Evolutionary conservation across 2,797 vertebrate genomes (phyloP), one percentile per base, ranked within the genome.

Genomic region (Valencia hispanica): DNA sequence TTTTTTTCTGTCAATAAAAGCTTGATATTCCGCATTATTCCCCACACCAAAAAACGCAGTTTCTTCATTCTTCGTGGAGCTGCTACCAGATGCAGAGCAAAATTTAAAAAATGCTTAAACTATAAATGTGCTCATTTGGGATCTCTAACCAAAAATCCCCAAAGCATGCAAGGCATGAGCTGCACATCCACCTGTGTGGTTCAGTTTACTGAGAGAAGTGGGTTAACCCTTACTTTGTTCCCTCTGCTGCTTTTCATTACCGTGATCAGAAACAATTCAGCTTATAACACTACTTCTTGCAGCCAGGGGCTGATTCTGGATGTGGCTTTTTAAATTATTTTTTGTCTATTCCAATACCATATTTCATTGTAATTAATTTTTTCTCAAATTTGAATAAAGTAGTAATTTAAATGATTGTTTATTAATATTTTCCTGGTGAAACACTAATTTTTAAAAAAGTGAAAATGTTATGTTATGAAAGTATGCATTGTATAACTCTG

Each of bases 1-100:
- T 12, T n/a, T 81, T 22, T 65, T 74, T n/a, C n/a, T 72, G 41
- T 75, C 70, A 61, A 84, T 83, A 45, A 82, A 55, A 27, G 77
- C 70, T 68, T 75, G 59, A 78, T n/a, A n/a, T 53, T 51, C 20
- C n/a, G 2, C 43, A 22, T 74, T 55, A 18, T 27, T 14, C 7
- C 55, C 10, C n/a, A 63, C 45, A 4, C 25, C 51, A 25, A 39
- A n/a, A 51, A 36, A 22, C 36, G 63, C 30, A 65, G 51, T 79
- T 80, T 77, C 68, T 61, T 74, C 4, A 7, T 43, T 73, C 15
- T 41, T 30, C 12, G 22, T 70, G 32, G n/a, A 69, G 72, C 70
- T 61, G 32, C 69, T 15, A 59, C 25, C 2, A 63, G 25, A 41
- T 18, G 65, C 53, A 73, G 66, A 80, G 43, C 1, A 77, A 18